phyloP scores from a whole-genome alignment of 2,113 vertebrate species.

The Craseonycteris thonglongyai region DNA sequence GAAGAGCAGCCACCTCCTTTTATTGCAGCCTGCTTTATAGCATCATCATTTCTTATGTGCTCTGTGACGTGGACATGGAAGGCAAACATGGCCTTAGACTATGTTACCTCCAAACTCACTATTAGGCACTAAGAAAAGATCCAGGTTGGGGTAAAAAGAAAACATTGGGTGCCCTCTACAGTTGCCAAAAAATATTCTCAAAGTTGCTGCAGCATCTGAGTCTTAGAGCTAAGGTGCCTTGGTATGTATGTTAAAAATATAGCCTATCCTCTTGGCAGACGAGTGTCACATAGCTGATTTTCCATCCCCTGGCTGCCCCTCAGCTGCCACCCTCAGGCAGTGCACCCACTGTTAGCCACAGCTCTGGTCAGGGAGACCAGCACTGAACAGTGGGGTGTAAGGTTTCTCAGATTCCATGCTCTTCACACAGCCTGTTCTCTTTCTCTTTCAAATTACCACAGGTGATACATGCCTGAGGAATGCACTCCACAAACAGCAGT shows the following conservation, averaged over 20 bases:
- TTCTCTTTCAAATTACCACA: slow-evolving; percentile 53
- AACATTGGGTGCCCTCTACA: neutral
- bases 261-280: neutral
- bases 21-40: too few species aligned
- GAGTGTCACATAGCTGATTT: neutral
- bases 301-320: fast-evolving
- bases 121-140: neutral
- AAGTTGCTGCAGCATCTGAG: neutral
- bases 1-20: neutral
- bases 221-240: neutral
- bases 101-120: neutral
- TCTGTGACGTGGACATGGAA: neutral
- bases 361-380: neutral
- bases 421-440: neutral
- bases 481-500: slow-evolving; percentile 92
- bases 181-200: neutral
- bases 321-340: neutral
- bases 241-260: fast-evolving
- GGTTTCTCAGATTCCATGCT: neutral
- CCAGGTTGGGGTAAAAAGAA: neutral
- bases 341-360: fast-evolving
- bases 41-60: neutral
- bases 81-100: neutral
- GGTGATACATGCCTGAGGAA: slow-evolving; percentile 80
- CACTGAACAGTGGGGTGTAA: neutral